Evolutionary conservation across 2,797 vertebrate genomes (phyloP), one percentile per base, ranked within the genome.

Genomic region (Diplodus puntazzo): DNA sequence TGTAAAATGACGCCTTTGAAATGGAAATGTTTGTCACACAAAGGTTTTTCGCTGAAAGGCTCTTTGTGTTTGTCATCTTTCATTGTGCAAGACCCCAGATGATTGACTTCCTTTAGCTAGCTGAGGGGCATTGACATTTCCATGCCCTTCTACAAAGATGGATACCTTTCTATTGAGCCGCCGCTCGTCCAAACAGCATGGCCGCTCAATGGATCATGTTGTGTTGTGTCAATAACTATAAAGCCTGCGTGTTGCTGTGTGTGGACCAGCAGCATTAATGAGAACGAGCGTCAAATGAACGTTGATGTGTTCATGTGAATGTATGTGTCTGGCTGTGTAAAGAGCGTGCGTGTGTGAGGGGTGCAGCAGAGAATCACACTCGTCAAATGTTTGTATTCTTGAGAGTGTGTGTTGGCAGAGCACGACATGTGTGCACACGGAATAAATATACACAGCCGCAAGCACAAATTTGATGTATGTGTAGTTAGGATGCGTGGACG

Each of bases 21-120:
- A 90, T 86, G 84, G 77, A 90, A 91, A 92, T 91, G 79, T 90
- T 87, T 86, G 86, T 74, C 77, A 69, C 81, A 90, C 77, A 89
- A 92, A 89, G 79, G 82, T 85, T 90, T 75, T 67, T 4, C 6
- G 27, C 73, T 82, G 82, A 90, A 89, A 90, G 80, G 62, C 57
- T 83, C 75, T 90, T 85, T 87, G 81, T 89, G 86, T 91, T 88
- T 86, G 80, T 86, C 82, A 67, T 87, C 70, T 79, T 77, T 89
- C 79, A 89, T 89, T 80, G 87, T 83, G 63, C 7, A 4, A 80
- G 74, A 77, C 82, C 80, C 79, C 17, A 67, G 64, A 82, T 91
- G 91, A 92, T 87, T 87, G 86, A 92, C 91, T 92, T 88, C 71
- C 86, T 89, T 89, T 79, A 73, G 87, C 82, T 66, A 46, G 80